These are phyloP conservation scores for Tetramorium parvispinum DNA, from an alignment of 1,140 invertebrate genomes.

Conservation along the genomic window DNA sequence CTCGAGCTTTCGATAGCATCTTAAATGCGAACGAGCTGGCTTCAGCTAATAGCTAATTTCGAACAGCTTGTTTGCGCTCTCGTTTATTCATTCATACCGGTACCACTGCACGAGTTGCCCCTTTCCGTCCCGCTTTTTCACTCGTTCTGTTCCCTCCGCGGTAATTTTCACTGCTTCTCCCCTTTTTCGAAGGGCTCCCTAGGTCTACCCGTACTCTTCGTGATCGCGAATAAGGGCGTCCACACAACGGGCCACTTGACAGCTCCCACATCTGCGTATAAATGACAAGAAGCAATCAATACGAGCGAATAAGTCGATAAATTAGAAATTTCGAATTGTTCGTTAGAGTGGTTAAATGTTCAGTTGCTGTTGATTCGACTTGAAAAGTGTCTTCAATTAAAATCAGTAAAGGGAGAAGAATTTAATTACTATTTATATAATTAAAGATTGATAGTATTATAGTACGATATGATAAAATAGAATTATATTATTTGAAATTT, in stretches of 20 bases:
- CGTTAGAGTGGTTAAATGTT: not conserved
- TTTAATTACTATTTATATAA: not conserved
- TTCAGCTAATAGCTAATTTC: conserved; percentile 77
- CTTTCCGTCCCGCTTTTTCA: conserved; percentile 76
- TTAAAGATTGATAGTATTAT: not conserved
- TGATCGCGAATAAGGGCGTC: conserved; percentile 37
- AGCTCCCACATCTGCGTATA: conserved; percentile 8
- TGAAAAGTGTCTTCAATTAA: not conserved
- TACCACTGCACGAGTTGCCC: conserved; percentile 69
- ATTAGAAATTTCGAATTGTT: conserved; percentile 8
- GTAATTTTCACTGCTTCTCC: conserved; percentile 33
- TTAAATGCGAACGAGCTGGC: conserved; percentile 74
- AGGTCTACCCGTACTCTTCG: conserved; percentile 34
- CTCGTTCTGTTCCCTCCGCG: conserved; percentile 41
- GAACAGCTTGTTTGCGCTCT: conserved; percentile 74
- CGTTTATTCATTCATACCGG: conserved; percentile 80
- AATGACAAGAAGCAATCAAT: conserved; percentile 10
- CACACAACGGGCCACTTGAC: conserved; percentile 31
- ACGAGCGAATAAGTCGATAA: conserved; percentile 58
- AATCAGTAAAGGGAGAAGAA: not conserved
- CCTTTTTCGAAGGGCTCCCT: conserved; percentile 64
- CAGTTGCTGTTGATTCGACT: not conserved
- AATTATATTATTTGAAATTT: conserved; percentile 9
- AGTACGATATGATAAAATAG: not conserved
- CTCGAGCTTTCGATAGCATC: conserved; percentile 72